Evolutionary conservation across 2,113 vertebrate genomes (phyloP), one percentile per base, ranked within the genome.

Genomic region (Stigmatopora argus): DNA sequence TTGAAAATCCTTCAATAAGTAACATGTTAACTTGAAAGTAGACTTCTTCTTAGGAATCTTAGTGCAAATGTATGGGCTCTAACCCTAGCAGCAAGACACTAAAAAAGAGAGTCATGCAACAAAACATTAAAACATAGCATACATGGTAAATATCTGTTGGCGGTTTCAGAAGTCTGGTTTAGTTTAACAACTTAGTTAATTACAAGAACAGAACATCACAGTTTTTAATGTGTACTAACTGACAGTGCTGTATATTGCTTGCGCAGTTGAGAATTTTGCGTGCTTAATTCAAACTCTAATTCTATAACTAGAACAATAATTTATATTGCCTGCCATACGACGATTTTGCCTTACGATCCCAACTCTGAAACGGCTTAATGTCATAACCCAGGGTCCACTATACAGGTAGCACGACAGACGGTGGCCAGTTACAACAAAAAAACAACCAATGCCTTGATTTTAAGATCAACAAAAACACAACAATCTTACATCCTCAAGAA

Each of bases 401-500:
- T 14, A 15, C 45, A 47, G 3, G 14, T 47, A 8, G 3, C 48
- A 5, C 5, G 15, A 49, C 18, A 18, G 18, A 49, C n/a, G 18
- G 17, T 6, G 17, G n/a, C 48, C 48, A 49, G 18, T 49, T 18
- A 49, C 18, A 49, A 49, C 18, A 7, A 0, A n/a, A 49, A 49
- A 49, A 15, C 9, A 23, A 10, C 19, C 11, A 21, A 17, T 58
- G 26, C n/a, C 51, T 34, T 8, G 14, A 41, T 59, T 34, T 48
- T n/a, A 46, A 19, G 12, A 68, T 66, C 47, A 65, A 60, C 49
- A 23, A 41, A 23, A 23, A 23, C 51, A 53, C 13, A 21, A 53
- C 23, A 4, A 53, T 53, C 19, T 23, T 11, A 23, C 19, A 53
- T 53, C 19, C 38, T 10, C 38, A 41, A 53, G 21, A 13, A 53